Conservation (phyloP, 2,113 vertebrate genomes). For the Syrmaticus mikado region DNA sequence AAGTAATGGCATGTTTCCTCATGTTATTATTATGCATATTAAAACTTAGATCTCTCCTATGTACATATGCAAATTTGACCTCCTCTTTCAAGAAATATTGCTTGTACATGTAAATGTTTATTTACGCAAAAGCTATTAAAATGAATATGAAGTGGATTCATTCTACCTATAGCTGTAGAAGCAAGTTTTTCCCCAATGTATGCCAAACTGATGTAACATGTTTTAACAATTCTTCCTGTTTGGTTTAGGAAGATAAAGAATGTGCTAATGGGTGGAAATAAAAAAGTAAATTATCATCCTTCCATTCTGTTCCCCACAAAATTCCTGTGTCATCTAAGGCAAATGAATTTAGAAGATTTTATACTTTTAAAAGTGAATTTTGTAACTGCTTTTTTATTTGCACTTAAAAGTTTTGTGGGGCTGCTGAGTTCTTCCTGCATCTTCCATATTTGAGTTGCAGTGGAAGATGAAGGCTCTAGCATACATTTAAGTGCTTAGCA, state of each 20-base stretch:
- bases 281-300: background rate
- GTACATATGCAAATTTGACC: background rate
- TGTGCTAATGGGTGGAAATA: background rate
- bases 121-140: background rate
- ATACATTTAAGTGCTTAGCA: background rate
- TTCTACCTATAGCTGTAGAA: background rate
- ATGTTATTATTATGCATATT: background rate
- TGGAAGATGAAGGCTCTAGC: background rate
- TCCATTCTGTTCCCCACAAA: background rate
- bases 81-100: background rate
- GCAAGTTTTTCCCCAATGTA: background rate
- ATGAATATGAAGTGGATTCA: background rate
- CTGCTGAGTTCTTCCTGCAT: background rate
- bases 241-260: background rate
- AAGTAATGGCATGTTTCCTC: background rate
- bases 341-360: background rate
- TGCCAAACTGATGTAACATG: background rate
- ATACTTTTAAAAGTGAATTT: background rate
- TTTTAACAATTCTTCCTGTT: constrained; percentile 1
- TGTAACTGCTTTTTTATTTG: background rate
- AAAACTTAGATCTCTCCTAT: background rate
- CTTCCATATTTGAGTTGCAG: background rate
- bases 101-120: background rate
- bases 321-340: background rate
- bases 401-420: background rate